Base-by-base conservation (phyloP, 2,888 invertebrate genomes). In the Hyalella azteca region DNA sequence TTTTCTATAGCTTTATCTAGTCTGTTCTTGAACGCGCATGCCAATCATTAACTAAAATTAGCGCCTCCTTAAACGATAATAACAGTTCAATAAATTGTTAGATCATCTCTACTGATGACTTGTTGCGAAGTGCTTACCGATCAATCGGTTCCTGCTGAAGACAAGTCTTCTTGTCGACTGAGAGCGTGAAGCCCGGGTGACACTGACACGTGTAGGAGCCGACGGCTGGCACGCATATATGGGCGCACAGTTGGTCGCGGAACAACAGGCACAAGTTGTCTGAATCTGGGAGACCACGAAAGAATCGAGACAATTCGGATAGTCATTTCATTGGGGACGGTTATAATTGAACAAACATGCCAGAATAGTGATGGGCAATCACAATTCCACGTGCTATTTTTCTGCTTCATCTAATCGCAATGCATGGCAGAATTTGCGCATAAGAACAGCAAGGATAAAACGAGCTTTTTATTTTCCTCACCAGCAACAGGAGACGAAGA, bases 161-260 rank as follows among this genome's bases (percentile, higher is more conserved):
- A 86, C 94, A 94, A 13, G 93, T 92, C 85, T 91, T 91, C 1
- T 91, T 91, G 87, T 94, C 94, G 36, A 91, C 88, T 91, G 91
- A 91, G 3, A 94, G 89, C 86, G 89, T 90, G 85, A 90, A 93
- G 0, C 93, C 93, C 79, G 91, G 90, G 77, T 91, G 90, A 86
- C 94, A 94, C 85, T 91, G 90, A 86, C 94, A 94, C 83, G 88
- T 90, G 86, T 91, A 93, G 0, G 94, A 93, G 0, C 92, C 92
- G 0, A 91, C 92, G 0, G 92, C 90, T 1, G 94, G 92, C 36
- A 93, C 91, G 86, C 95, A 95, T 85, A 92, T 91, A 85, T 95
- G 94, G 0, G 93, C 92, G 87, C 95, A 95, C 19, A 93, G 88
- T 86, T 90, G 87, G n/a, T 89, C 90, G 7, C 86, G 88, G 85